Base-by-base conservation (phyloP, 2,113 vertebrate genomes). In the Phaetusa simplex region DNA sequence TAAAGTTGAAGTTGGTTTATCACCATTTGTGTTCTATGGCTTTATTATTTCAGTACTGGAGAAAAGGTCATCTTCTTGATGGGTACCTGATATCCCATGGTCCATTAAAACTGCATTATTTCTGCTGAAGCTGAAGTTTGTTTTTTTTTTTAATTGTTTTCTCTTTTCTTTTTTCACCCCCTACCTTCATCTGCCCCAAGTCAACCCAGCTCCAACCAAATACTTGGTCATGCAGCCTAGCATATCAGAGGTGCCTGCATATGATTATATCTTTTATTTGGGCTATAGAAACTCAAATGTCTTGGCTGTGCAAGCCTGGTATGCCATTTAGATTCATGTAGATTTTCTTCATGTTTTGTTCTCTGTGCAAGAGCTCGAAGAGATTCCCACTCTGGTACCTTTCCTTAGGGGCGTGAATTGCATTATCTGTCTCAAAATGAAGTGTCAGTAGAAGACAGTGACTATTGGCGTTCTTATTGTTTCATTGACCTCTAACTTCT, bases 61-160 rank as follows among this genome's bases (percentile, higher is more conserved):
- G 93, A 86, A 97, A 97, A 97, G 92, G 93, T 94, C 93, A 90
- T 93, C 49, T 29, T 91, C 72, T 91, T 77, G 18, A 65, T 87
- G 78, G 22, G 40, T 67, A 62, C 64, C 71, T 73, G 70, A 20
- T 82, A 84, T 30, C 93, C 82, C 78, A 56, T 36, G 66, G 55
- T 87, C 87, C 58, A 67, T 96, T 94, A 82, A 55, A 96, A 56
- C 52, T 27, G 29, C 36, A 52, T 91, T 89, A 64, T 66, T 93
- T 89, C 56, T 93, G 47, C 70, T 91, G 78, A 74, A 45, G 36
- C 6, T 40, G 14, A 66, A 55, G 38, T 49, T 17, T 56, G 56
- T 52, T 70, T 62, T 34, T 70, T 62, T 34, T 45, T 64, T 73
- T 23, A 23, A 3, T 36, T 86, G 87, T 72, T 56, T 70, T 30